Evolutionary conservation across 2,797 vertebrate genomes (phyloP).

Genomic region (Anguilla marmorata): DNA sequence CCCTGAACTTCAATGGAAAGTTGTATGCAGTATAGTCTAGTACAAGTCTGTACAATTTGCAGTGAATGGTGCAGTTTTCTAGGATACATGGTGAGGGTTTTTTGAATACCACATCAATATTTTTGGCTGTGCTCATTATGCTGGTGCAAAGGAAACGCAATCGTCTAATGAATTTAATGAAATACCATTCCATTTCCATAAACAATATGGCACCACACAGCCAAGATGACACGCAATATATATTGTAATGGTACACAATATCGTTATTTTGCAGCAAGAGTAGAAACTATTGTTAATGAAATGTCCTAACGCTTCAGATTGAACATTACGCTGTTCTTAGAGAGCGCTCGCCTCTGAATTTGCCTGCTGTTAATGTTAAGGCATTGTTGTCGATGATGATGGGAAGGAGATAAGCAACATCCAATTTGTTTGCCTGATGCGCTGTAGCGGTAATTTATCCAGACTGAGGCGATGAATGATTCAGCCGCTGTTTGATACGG

Average conservation of each 20-base stretch:
- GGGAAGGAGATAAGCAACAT: slow-evolving; percentile 43
- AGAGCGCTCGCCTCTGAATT: slow-evolving; percentile 31
- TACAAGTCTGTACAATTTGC: neutral
- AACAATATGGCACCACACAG: neutral
- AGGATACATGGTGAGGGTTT: neutral
- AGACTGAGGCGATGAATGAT: slow-evolving; percentile 50
- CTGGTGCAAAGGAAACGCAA: neutral
- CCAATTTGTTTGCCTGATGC: slow-evolving; percentile 53
- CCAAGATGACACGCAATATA: neutral
- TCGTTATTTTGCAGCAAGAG: neutral
- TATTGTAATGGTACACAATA: neutral
- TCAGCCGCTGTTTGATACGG: slow-evolving; percentile 46
- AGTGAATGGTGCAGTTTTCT: neutral
- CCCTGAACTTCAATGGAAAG: neutral
- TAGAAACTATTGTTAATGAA: neutral
- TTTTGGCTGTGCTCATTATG: neutral
- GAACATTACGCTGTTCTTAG: neutral
- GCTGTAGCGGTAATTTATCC: slow-evolving; percentile 50
- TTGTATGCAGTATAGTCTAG: neutral
- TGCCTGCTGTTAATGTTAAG: slow-evolving; percentile 46
- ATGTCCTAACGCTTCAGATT: neutral
- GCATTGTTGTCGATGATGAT: slow-evolving; percentile 36
- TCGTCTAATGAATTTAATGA: neutral
- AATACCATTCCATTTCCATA: neutral
- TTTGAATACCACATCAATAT: neutral